A percentile compares a stretch with the other conserved stretches of the same genome.
Conservation (phyloP, 64 coral and sea anemone species). For the Montipora sp. region DNA sequence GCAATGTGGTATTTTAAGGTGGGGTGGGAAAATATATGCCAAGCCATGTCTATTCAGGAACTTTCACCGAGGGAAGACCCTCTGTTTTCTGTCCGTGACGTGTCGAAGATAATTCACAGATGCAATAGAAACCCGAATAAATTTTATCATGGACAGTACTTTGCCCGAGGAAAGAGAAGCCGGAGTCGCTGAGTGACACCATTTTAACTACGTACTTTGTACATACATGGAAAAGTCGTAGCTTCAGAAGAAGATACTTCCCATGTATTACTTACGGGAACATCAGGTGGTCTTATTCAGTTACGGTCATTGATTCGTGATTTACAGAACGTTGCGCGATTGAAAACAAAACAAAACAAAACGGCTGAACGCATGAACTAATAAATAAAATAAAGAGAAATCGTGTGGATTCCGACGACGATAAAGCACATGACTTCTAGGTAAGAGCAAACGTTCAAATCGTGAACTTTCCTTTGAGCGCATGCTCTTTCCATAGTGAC, state of each 20-base stretch:
- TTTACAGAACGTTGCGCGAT: background rate
- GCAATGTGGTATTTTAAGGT: background rate
- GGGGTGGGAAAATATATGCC: background rate
- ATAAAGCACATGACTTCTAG: background rate
- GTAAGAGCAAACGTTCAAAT: background rate
- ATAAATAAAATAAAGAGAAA: too few species aligned
- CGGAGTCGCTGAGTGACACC: background rate
- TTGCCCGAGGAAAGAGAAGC: background rate
- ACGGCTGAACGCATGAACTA: background rate
- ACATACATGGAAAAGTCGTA: too few species aligned
- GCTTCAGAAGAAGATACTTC: too few species aligned
- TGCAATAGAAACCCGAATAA: background rate
- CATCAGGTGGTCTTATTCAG: background rate
- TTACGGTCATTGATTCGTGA: background rate
- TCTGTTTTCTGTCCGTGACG: background rate
- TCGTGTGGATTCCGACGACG: too few species aligned
- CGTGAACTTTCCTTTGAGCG: background rate
- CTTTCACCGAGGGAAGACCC: background rate
- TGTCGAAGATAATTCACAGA: background rate
- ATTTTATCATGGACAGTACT: background rate
- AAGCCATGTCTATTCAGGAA: background rate
- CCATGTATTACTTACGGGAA: background rate
- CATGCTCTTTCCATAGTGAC: too few species aligned
- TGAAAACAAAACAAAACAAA: background rate
- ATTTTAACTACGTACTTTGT: too few species aligned